Conservation (phyloP, 2,888 invertebrate species). For the Pyralis farinalis region DNA sequence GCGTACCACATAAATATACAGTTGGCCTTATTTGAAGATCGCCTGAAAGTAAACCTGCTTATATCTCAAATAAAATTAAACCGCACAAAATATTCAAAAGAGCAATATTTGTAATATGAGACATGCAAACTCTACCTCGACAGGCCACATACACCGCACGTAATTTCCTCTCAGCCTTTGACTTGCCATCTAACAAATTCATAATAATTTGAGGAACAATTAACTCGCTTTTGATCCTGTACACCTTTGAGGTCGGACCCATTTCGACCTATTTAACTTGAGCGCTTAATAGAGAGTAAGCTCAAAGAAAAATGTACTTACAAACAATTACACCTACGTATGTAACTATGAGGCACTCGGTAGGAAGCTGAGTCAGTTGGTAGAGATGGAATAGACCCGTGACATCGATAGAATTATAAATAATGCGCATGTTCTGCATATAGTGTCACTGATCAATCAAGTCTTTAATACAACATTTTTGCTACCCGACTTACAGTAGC, state of each 20-base stretch:
- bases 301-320: slow-evolving; percentile 81
- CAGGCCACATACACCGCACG: neutral
- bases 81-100: neutral
- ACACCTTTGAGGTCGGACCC: slow-evolving; percentile 68
- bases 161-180: neutral
- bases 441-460: too few species aligned
- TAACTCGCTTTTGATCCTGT: slow-evolving; percentile 62
- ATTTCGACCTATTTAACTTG: slow-evolving; percentile 75
- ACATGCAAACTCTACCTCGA: neutral
- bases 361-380: slow-evolving; percentile 64
- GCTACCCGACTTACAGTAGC: too few species aligned
- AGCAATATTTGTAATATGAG: neutral
- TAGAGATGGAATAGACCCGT: slow-evolving; percentile 33
- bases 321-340: slow-evolving; percentile 78
- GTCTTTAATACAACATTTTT: too few species aligned
- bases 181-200: slow-evolving; percentile 49
- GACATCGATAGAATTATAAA: neutral
- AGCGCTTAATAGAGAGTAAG: slow-evolving; percentile 78
- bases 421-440: too few species aligned
- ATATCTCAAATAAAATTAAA: too few species aligned
- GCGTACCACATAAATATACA: too few species aligned
- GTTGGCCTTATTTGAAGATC: too few species aligned
- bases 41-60: too few species aligned
- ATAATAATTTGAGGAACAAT: slow-evolving; percentile 78
- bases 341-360: slow-evolving; percentile 72